Evolutionary conservation across 2,113 vertebrate genomes (phyloP).

Genomic region (Heloderma charlesbogerti): DNA sequence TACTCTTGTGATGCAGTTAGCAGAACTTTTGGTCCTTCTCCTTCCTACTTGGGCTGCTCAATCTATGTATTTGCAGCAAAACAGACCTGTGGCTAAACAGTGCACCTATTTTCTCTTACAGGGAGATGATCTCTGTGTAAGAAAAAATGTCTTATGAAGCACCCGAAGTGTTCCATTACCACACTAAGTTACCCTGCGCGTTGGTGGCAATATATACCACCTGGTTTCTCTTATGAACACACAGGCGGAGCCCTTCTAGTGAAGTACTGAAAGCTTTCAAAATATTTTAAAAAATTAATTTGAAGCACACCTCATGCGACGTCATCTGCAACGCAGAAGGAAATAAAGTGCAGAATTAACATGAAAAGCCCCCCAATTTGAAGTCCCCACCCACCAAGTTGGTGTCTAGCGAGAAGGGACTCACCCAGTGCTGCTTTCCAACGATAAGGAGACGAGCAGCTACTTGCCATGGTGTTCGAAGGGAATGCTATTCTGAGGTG

Average conservation of each 20-base stretch:
- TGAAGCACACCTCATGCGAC: slow-evolving; percentile 38
- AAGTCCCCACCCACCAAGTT: slow-evolving; percentile 54
- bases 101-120: not conserved
- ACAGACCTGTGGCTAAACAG: not conserved
- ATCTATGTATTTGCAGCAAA: not conserved
- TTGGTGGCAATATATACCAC: not conserved
- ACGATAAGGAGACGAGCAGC: slow-evolving; percentile 86
- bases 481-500: slow-evolving; percentile 98
- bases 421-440: slow-evolving; percentile 92
- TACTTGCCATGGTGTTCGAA: slow-evolving; percentile 98
- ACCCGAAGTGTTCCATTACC: not conserved
- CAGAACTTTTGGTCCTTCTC: not conserved
- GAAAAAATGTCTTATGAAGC: not conserved
- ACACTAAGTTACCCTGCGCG: not conserved
- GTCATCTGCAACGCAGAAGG: slow-evolving; percentile 52
- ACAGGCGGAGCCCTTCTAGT: not conserved
- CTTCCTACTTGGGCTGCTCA: not conserved
- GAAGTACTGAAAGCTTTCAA: not conserved
- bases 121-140: not conserved
- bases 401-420: slow-evolving; percentile 71
- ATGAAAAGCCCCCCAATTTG: slow-evolving; percentile 11
- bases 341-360: slow-evolving; percentile 34
- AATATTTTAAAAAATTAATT: not conserved
- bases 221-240: not conserved
- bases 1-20: not conserved